phyloP scores from a whole-genome alignment of 1,140 invertebrate species.

The Hermetia illucens region DNA sequence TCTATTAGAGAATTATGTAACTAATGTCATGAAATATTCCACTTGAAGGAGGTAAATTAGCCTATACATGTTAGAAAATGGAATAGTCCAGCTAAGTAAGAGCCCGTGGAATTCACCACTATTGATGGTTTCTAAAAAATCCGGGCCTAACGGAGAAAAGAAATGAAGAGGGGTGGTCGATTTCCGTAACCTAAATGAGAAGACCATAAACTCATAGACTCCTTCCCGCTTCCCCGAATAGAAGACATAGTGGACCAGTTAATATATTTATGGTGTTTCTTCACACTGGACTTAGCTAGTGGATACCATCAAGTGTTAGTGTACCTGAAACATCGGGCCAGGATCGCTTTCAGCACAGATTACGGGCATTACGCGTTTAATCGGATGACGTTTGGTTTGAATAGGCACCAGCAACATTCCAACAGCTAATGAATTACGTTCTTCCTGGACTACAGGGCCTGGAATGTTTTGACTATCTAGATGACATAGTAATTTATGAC shows the following conservation, averaged over 20 bases:
- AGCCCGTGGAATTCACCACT: too few relatives aligned
- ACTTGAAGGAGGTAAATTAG: too few relatives aligned
- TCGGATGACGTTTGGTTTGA: conserved; percentile 29
- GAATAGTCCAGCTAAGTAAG: too few relatives aligned
- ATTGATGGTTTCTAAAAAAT: too few relatives aligned
- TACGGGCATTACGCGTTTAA: conserved; percentile 19
- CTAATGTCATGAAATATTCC: too few relatives aligned
- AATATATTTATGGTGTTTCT: conserved; percentile 30
- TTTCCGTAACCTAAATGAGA: conserved; percentile 21
- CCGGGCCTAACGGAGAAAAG: too few relatives aligned
- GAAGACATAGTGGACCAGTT: conserved; percentile 31
- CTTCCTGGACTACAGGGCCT: conserved; percentile 12
- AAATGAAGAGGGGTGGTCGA: conserved; percentile 22
- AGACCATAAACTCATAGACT: conserved; percentile 16
- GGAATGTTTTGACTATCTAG: conserved; percentile 26
- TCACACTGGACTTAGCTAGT: conserved; percentile 32
- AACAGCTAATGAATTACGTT: conserved; percentile 20
- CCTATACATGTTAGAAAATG: too few relatives aligned
- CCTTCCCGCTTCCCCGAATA: conserved; percentile 36
- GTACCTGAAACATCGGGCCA: conserved; percentile 17
- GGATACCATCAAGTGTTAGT: conserved; percentile 38
- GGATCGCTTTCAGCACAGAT: conserved; percentile 32
- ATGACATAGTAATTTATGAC: conserved; percentile 31
- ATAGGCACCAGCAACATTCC: conserved; percentile 18
- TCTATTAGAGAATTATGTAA: too few relatives aligned